phyloP scores from a whole-genome alignment of 2,888 invertebrate species.

The Fissipunctia ypsillon region DNA sequence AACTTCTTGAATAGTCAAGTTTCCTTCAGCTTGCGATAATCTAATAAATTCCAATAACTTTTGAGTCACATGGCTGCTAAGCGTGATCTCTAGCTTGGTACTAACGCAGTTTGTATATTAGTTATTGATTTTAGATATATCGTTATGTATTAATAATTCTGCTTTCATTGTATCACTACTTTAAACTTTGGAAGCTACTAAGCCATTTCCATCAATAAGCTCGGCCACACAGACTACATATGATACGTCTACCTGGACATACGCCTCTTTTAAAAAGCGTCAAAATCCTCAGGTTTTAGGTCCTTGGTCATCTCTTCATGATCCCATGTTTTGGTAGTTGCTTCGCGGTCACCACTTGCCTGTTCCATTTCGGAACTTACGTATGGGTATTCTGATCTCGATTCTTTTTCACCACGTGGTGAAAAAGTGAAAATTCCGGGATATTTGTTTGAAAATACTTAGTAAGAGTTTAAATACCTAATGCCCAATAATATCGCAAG shows the following conservation, averaged over 20 bases:
- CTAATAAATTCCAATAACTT: conserved; percentile 18
- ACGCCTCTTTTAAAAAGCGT: neutral
- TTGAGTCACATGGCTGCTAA: conserved; percentile 1
- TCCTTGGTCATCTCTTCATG: neutral
- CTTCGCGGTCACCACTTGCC: neutral
- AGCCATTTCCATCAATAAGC: neutral
- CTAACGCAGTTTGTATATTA: neutral
- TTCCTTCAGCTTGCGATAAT: conserved; percentile 34
- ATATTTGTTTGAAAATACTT: neutral
- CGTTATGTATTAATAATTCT: neutral
- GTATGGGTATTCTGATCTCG: no score
- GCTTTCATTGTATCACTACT: neutral
- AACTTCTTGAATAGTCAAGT: conserved; percentile 33
- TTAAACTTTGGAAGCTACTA: neutral
- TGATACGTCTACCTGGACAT: no score
- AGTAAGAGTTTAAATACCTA: neutral
- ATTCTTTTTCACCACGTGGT: neutral
- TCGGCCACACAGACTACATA: neutral
- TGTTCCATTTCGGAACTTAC: neutral
- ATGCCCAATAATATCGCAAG: neutral
- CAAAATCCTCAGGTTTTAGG: neutral
- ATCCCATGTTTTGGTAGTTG: neutral
- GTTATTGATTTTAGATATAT: neutral
- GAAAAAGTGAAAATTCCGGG: neutral
- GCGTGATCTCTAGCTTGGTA: neutral